phyloP scores from a whole-genome alignment of 2,888 invertebrate species.

The Hipparchia sbordonii region DNA sequence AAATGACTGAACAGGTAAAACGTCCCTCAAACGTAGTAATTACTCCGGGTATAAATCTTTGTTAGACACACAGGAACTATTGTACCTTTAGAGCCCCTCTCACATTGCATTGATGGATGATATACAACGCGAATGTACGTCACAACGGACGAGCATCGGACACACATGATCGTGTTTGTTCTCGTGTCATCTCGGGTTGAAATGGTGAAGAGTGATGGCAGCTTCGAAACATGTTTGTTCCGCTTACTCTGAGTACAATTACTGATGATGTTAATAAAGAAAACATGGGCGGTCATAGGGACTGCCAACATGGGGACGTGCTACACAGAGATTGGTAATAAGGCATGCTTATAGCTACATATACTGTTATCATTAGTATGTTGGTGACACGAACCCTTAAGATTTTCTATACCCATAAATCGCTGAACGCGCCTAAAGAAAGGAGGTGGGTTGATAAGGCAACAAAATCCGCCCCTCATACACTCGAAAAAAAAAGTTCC shows the following conservation, averaged over 20 bases:
- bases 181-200: background rate
- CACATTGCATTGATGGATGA: slow-evolving; percentile 8
- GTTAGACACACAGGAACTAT: background rate
- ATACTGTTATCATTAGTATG: too few species aligned
- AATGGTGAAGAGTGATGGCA: slow-evolving; percentile 5
- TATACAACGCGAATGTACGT: slow-evolving; percentile 2
- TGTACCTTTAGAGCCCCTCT: background rate
- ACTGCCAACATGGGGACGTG: too few species aligned
- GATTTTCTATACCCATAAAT: too few species aligned
- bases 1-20: background rate
- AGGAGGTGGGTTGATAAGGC: too few species aligned
- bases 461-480: too few species aligned
- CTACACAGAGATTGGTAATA: too few species aligned
- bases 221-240: background rate
- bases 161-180: slow-evolving; percentile 8
- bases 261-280: too few species aligned
- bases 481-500: too few species aligned
- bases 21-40: slow-evolving; percentile 5
- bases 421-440: too few species aligned
- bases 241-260: background rate
- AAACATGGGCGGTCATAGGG: too few species aligned
- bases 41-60: background rate
- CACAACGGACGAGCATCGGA: background rate
- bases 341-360: too few species aligned
- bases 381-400: too few species aligned